Evolutionary conservation across 2,113 vertebrate genomes (phyloP), one percentile per base, ranked within the genome.

Genomic region (Furnarius figulus): DNA sequence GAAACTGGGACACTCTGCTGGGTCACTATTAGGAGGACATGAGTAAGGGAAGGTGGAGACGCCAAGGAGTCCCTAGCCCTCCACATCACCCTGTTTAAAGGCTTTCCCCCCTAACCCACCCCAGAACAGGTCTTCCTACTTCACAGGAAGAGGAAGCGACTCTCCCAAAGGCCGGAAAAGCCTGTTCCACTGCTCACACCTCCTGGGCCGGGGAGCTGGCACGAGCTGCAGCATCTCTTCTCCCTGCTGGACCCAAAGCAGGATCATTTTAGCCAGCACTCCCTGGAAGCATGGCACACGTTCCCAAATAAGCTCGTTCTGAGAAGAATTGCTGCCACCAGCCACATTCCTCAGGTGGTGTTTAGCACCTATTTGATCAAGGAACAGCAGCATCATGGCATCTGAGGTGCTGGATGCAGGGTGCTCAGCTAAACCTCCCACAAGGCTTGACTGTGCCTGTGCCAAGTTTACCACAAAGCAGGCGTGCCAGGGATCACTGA

Each of bases 41-140:
- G 94, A 97, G 94, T 93, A 95, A 96, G 81, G 84, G 49, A 89
- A 95, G 94, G 94, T 79, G 84, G 94, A 84, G 94, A 94, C 1
- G 0, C 70, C 49, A 12, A 56, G 23, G 8, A 87, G 76, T 61
- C 65, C 76, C 80, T 58, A 83, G 73, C 80, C 78, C 52, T 89
- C 47, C 66, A 22, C 92, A 82, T 11, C 59, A 77, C 59, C 55
- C 87, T 71, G 14, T 27, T 78, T 49, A 62, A 63, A 86, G 65
- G 44, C 76, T 95, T 31, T 89, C 79, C 56, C 88, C 96, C 88
- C 83, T 47, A 37, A 84, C 46, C 83, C 79, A 95, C 20, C 63
- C 92, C 85, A 96, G 82, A 97, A 92, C 96, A 87, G 92, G 96
- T 95, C 93, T 55, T 87, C 96, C 92, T 82, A 90, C 96, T 95